These are phyloP conservation scores for Scrobipalpa costella DNA, from an alignment of 2,888 invertebrate species.

Conservation along the genomic window DNA sequence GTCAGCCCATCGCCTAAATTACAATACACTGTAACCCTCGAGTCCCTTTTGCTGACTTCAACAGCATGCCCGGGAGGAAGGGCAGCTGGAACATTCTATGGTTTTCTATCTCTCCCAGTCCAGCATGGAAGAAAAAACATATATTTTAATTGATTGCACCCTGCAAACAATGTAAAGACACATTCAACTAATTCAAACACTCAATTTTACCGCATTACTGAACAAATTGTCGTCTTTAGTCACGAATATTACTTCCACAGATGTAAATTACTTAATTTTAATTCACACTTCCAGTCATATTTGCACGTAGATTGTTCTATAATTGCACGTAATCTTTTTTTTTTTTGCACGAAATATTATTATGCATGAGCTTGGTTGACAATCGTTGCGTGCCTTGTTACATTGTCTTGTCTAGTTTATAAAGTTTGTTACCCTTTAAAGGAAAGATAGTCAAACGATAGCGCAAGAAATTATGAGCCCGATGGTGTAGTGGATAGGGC, in stretches of 20 bases:
- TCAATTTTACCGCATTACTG: neutral
- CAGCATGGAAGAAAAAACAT: too few species aligned
- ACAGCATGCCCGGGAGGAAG: too few species aligned
- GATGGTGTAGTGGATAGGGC: too few species aligned
- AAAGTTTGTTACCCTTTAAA: conserved; percentile 5
- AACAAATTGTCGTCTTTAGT: neutral
- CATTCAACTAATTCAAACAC: neutral
- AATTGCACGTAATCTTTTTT: neutral
- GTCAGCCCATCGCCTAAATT: too few species aligned
- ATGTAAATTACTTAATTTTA: conserved; percentile 6
- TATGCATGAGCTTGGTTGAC: conserved; percentile 9
- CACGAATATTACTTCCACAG: neutral
- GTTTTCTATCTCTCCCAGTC: too few species aligned
- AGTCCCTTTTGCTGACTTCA: too few species aligned
- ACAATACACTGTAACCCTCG: too few species aligned
- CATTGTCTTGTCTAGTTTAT: neutral
- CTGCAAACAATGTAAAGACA: neutral
- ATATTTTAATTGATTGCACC: too few species aligned
- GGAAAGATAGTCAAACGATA: neutral
- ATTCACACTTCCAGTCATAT: conserved; percentile 12
- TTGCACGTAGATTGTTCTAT: neutral
- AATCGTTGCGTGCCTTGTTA: conserved; percentile 10
- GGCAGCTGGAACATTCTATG: too few species aligned
- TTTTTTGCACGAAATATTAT: neutral
- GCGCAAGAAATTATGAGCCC: too few species aligned